phyloP scores from a whole-genome alignment of 2,113 vertebrate species.

The Condylura cristata region DNA sequence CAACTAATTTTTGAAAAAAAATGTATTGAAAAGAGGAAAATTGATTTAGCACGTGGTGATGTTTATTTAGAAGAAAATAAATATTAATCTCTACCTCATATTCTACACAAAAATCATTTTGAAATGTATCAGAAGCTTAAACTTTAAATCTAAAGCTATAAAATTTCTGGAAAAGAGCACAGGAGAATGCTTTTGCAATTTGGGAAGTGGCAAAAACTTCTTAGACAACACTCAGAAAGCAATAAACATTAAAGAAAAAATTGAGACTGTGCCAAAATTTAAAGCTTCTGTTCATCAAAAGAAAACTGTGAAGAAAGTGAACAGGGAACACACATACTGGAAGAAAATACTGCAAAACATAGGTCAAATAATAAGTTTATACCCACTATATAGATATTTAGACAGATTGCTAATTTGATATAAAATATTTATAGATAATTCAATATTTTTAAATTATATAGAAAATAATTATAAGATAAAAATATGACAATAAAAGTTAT shows the following conservation, averaged over 20 bases:
- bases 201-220: not conserved
- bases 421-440: not conserved
- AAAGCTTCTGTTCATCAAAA: not conserved
- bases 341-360: not conserved
- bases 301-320: not conserved
- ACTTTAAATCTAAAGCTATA: not conserved
- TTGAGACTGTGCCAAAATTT: constrained; percentile 4
- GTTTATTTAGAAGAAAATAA: constrained; percentile 38
- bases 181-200: not conserved
- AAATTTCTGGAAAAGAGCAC: not conserved
- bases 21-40: not conserved
- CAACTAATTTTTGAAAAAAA: constrained; percentile 11
- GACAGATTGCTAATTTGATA: not conserved
- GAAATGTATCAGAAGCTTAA: not conserved
- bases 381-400: not conserved
- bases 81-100: constrained; percentile 26
- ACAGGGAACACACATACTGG: not conserved
- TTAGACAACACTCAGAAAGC: not conserved
- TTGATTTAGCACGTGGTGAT: not conserved
- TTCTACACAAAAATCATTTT: not conserved
- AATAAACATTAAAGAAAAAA: not conserved
- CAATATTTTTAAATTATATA: no score
- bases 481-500: no score
- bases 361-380: not conserved
- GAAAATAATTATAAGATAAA: no score